A percentile compares a stretch with the other conserved stretches of the same genome.
Evolutionary conservation across 2,113 vertebrate species (phyloP).

Genomic region (Anolis sagrei): DNA sequence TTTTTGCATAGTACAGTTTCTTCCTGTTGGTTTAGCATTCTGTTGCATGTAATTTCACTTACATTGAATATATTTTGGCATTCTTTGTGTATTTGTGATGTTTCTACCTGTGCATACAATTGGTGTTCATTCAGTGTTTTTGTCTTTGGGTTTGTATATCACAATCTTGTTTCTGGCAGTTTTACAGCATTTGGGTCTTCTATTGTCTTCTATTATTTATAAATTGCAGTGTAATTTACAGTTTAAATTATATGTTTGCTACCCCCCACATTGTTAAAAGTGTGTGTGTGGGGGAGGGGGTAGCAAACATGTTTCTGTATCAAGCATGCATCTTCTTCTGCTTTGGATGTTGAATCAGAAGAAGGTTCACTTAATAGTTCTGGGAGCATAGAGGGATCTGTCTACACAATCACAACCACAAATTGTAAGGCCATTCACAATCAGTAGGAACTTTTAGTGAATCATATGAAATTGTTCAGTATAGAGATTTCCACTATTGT

Average conservation of each 20-base stretch:
- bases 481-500: not conserved
- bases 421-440: not conserved
- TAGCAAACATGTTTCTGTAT: not conserved
- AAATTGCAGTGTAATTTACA: no score
- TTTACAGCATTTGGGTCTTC: no score
- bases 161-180: no score
- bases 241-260: no score
- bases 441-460: not conserved
- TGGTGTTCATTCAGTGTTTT: no score
- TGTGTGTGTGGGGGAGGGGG: no score
- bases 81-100: no score
- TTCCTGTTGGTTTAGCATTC: not conserved
- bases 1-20: not conserved
- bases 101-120: no score
- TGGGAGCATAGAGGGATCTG: not conserved
- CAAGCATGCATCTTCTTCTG: not conserved
- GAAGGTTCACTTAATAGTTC: not conserved
- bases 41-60: not conserved
- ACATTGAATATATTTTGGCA: no score
- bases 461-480: not conserved
- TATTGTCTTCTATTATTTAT: no score
- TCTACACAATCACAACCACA: not conserved
- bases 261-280: no score
- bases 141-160: no score
- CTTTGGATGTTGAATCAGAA: not conserved